phyloP scores from a whole-genome alignment of 2,797 vertebrate genomes.

The Darevskia nairensis region DNA sequence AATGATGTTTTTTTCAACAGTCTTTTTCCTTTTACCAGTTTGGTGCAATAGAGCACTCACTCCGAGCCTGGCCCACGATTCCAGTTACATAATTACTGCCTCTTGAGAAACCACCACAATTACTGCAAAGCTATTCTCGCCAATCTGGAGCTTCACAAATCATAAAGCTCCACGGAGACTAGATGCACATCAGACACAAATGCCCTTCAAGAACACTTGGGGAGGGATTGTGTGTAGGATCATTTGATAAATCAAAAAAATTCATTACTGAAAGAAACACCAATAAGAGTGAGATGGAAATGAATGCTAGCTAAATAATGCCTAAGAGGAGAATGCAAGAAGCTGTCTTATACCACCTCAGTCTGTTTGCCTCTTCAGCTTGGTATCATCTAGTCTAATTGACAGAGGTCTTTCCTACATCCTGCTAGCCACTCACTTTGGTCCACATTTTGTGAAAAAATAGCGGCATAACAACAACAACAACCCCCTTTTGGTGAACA shows the following conservation, averaged over 20 bases:
- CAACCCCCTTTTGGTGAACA: no score
- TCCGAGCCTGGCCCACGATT: constrained; percentile 45
- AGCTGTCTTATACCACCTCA: neutral
- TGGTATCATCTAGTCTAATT: no score
- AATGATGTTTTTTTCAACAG: constrained; percentile 54
- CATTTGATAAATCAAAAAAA: constrained; percentile 12
- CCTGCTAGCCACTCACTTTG: neutral
- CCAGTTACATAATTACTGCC: constrained; percentile 40
- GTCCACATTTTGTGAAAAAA: no score
- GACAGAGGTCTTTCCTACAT: neutral
- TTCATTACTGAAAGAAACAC: neutral
- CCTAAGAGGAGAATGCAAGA: neutral
- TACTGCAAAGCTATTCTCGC: neutral
- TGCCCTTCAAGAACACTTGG: neutral
- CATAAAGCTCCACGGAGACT: neutral
- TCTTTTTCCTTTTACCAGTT: constrained; percentile 68
- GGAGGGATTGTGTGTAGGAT: neutral
- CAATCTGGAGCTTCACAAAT: constrained; percentile 11
- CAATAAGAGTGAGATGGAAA: constrained; percentile 9
- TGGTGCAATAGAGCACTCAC: constrained; percentile 54
- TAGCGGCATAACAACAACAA: no score
- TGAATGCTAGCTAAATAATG: neutral
- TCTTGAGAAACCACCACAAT: constrained; percentile 14
- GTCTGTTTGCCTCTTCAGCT: neutral
- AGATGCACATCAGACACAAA: neutral